Evolutionary conservation across 2,113 vertebrate species (phyloP).

Genomic region (Hippolais icterina): DNA sequence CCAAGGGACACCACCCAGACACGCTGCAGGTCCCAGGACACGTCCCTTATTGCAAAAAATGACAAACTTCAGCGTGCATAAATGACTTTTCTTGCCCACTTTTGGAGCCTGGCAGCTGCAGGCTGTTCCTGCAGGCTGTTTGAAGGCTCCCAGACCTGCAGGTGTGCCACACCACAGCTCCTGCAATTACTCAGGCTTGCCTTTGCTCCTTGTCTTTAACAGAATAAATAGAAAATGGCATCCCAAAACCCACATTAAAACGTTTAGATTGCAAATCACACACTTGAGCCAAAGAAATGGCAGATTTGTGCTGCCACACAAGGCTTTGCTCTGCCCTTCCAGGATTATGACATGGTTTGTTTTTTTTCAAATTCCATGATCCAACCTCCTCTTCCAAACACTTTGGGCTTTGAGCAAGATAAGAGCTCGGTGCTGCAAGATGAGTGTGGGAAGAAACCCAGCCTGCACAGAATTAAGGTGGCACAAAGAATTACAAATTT

Average conservation of each 20-base stretch:
- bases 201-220: background rate
- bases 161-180: fast-evolving
- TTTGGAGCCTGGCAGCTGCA: background rate
- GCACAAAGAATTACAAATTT: background rate
- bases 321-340: background rate
- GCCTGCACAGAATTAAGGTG: background rate
- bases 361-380: background rate
- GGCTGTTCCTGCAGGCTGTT: background rate
- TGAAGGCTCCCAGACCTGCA: background rate
- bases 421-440: background rate
- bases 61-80: background rate
- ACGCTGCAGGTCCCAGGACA: background rate
- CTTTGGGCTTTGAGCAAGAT: background rate
- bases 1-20: background rate
- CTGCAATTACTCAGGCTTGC: background rate
- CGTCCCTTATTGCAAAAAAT: background rate
- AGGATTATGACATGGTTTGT: background rate
- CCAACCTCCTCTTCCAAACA: background rate
- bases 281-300: background rate
- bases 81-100: fast-evolving
- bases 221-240: background rate
- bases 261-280: background rate
- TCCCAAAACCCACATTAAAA: background rate
- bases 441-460: conserved; percentile 20
- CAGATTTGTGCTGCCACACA: background rate